phyloP scores from a whole-genome alignment of 2,888 invertebrate genomes.

The Phytoseiulus persimilis region DNA sequence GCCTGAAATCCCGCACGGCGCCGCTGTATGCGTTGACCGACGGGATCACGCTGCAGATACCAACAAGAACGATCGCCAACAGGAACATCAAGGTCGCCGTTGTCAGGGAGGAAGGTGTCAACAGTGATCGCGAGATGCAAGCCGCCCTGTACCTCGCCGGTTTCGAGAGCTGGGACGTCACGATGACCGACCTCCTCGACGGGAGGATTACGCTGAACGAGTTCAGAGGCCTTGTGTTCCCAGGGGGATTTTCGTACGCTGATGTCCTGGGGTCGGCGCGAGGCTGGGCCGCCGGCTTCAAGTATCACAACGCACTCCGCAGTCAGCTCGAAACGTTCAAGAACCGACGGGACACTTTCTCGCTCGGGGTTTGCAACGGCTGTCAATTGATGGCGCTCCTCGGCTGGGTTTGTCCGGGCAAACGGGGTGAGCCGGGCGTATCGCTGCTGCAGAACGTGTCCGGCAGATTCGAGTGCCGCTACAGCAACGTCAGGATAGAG shows the following conservation, averaged over 20 bases:
- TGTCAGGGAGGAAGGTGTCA: constrained; percentile 88
- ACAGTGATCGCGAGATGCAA: constrained; percentile 92
- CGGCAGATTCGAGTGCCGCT: constrained; percentile 75
- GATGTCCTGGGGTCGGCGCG: constrained; percentile 87
- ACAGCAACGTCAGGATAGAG: constrained; percentile 66
- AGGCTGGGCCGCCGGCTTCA: constrained; percentile 89
- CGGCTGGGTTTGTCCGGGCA: constrained; percentile 66
- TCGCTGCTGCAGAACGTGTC: constrained; percentile 76
- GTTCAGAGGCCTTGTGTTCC: constrained; percentile 84
- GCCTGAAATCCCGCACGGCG: constrained; percentile 60
- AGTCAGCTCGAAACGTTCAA: constrained; percentile 70
- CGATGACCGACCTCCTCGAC: constrained; percentile 77
- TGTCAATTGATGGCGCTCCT: constrained; percentile 90
- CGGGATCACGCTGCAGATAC: constrained; percentile 52
- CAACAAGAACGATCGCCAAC: constrained; percentile 18
- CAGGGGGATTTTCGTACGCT: constrained; percentile 98
- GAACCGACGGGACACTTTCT: constrained; percentile 68
- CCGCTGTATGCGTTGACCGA: constrained; percentile 63
- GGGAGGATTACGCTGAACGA: constrained; percentile 65
- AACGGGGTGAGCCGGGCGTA: constrained; percentile 50
- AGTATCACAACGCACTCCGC: constrained; percentile 67
- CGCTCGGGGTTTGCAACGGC: constrained; percentile 95
- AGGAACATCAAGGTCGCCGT: constrained; percentile 64
- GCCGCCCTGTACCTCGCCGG: constrained; percentile 77
- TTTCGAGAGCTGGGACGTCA: constrained; percentile 80